Evolutionary conservation across 1,140 invertebrate genomes (phyloP), one percentile per base, ranked within the genome.

Genomic region (Amphibalanus amphitrite): DNA sequence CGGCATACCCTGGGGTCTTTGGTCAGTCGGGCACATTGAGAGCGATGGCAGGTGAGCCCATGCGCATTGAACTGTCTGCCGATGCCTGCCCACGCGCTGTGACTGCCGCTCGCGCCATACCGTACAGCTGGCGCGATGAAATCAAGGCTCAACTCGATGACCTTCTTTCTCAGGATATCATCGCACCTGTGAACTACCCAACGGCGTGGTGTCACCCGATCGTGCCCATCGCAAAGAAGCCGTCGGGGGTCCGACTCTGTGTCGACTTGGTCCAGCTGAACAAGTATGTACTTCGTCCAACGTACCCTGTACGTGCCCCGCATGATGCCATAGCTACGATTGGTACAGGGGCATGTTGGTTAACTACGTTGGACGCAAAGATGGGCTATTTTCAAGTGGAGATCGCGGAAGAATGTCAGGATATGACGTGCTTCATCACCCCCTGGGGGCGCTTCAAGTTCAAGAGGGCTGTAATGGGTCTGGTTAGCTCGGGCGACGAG

Each of bases 351-450:
- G 40, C 69, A 10, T 23, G 38, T 13, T 74, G 74, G 47, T 73
- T 73, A 67, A 74, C 74, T 15, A 75, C 69, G 0, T n/a, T 80
- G 15, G 78, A 80, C 71, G 75, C 75, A 0, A 76, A 74, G 38
- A 72, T 76, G 28, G 78, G 78, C 10, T 79, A 78, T 73, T 79
- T 76, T 75, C 75, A 75, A 29, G 70, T 78, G 4, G 33, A 72
- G 13, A 71, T 79, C 15, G 74, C 76, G 28, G 70, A 73, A 17
- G 71, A 76, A 68, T 74, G 71, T 33, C 72, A 74, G 65, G 64
- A 74, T 59, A 67, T 78, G 0, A 77, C 75, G 3, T 76, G 75
- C 0, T 79, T 79, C 70, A 76, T 76, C 28, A 79, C 77, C 6
- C 77, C 75, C 17, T 74, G 74, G 75, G 76, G 75, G 0, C 33